A percentile compares a stretch with the other conserved stretches of the same genome.
Conservation (phyloP, 2,797 vertebrate species). For the Dipus sagitta region DNA sequence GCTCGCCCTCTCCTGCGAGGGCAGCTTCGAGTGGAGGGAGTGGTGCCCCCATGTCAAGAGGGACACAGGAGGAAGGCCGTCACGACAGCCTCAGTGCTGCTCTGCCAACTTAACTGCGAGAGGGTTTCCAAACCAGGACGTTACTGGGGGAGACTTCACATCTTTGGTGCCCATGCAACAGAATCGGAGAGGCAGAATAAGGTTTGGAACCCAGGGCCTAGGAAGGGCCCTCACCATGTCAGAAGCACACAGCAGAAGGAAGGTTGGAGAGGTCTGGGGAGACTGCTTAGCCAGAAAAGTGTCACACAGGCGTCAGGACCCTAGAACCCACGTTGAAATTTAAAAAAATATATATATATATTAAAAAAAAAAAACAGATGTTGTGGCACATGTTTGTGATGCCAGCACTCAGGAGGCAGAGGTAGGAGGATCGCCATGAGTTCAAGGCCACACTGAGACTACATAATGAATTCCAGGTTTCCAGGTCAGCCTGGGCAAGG, state of each 20-base stretch:
- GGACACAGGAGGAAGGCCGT: neutral
- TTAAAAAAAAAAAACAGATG: too few relatives aligned
- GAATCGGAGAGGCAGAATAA: neutral
- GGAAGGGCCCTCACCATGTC: neutral
- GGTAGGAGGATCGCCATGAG: too few relatives aligned
- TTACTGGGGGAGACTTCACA: fast-evolving
- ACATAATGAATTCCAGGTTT: too few relatives aligned
- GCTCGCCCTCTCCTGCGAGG: neutral
- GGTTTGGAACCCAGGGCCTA: neutral
- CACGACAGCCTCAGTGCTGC: neutral
- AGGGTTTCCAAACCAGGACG: neutral
- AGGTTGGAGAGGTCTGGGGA: neutral
- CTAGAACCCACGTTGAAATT: neutral
- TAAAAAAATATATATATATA: too few relatives aligned
- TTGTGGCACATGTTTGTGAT: too few relatives aligned
- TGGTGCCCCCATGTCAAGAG: neutral
- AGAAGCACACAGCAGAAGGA: neutral
- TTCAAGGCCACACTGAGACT: too few relatives aligned
- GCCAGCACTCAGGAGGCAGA: too few relatives aligned
- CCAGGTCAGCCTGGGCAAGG: too few relatives aligned
- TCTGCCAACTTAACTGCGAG: neutral
- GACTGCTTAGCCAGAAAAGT: neutral
- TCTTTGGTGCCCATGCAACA: fast-evolving
- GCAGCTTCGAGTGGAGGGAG: neutral
- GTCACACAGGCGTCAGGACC: neutral